Base-by-base conservation (phyloP, 2,888 invertebrate species). In the Drosophila neonasuta region DNA sequence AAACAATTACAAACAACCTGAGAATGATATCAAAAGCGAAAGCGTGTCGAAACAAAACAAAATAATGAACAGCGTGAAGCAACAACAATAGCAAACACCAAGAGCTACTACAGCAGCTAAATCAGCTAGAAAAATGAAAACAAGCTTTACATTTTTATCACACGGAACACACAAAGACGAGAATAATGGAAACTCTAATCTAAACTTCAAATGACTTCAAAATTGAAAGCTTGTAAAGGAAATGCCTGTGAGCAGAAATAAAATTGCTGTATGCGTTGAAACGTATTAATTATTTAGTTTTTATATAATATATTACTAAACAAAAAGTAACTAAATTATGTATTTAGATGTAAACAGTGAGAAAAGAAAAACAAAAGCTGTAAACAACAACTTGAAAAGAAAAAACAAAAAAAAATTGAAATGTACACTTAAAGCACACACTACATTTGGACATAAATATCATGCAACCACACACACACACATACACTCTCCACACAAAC, bases 251-350 rank as follows among this genome's bases (percentile, higher is more conserved):
- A 77, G 79, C 66, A 60, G 59, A 62, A 55, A 58, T 50, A 59
- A 48, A 73, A 68, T 71, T 74, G 68, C 68, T 74, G 64, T 68
- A 76, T 76, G 82, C 85, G 82, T 80, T 74, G 64, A 62, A 77
- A 82, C 77, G 82, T 80, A 80, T 85, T 85, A 85, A 80, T 85
- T 85, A 85, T 82, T 80, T 80, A 85, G 83, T 80, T 85, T 85
- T 80, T 80, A 80, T 80, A 80, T 72, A 58, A 82, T 66, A 85
- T 82, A 81, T 65, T 69, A 80, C 75, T 67, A 74, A 71, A 71
- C 45, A 44, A 71, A 66, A 56, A 45, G 54, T 57, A 80, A 84
- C 86, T 80, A 80, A 80, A 82, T 80, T 85, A 80, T 80, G 77
- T 85, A 82, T 68, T 80, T 80, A 80, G 86, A 56, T 62, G 68